Conservation (phyloP, 2,797 vertebrate species). For the Glossophaga mutica region DNA sequence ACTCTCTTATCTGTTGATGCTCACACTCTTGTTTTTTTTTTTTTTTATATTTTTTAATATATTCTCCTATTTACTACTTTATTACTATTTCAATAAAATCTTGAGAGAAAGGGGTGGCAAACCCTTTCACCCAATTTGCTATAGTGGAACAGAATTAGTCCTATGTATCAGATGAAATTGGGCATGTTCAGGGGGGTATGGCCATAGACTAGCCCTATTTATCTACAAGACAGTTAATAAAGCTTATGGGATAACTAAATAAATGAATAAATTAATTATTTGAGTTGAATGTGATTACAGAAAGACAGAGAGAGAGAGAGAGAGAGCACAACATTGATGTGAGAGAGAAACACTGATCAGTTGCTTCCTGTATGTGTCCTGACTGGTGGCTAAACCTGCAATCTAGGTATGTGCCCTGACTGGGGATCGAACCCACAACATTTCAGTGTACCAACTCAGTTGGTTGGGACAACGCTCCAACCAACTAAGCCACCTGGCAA, state of each 20-base stretch:
- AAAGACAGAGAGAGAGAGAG: too few relatives aligned
- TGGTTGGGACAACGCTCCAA: neutral
- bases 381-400: too few relatives aligned
- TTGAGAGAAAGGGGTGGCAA: neutral
- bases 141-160: neutral
- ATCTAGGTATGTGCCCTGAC: too few relatives aligned
- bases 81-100: constrained; percentile 8
- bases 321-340: too few relatives aligned
- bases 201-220: neutral
- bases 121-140: neutral
- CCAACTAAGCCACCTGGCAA: neutral
- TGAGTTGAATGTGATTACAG: neutral
- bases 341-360: neutral
- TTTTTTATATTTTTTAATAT: neutral
- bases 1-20: neutral
- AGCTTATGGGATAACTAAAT: neutral
- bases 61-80: neutral
- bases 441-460: neutral
- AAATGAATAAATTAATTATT: neutral
- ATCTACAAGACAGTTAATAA: neutral
- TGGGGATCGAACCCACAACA: neutral
- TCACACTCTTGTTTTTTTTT: neutral
- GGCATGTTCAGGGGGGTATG: too few relatives aligned
- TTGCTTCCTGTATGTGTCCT: neutral
- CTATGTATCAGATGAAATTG: neutral